These are phyloP conservation scores for Boloria euphrosyne DNA, from an alignment of 2,888 invertebrate species.

Conservation along the genomic window DNA sequence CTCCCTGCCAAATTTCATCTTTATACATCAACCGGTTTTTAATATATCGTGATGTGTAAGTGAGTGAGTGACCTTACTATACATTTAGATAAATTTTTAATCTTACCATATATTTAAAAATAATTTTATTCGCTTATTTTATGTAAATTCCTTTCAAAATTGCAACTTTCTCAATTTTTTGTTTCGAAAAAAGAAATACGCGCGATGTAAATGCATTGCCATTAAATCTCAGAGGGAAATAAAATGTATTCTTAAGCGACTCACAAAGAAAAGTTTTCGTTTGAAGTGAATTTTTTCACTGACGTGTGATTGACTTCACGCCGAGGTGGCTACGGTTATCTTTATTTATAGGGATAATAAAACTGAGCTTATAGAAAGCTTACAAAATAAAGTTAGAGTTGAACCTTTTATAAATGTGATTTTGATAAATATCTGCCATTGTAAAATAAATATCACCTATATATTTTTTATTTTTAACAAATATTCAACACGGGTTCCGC, in stretches of 20 bases:
- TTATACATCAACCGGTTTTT: too few species aligned
- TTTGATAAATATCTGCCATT: not conserved
- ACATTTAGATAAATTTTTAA: too few species aligned
- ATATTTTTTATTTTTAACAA: too few species aligned
- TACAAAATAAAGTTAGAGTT: conserved; percentile 2
- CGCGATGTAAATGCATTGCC: conserved; percentile 29
- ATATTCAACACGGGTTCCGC: too few species aligned
- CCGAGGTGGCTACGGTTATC: conserved; percentile 9
- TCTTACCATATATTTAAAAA: not conserved
- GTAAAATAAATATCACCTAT: too few species aligned
- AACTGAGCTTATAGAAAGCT: conserved; percentile 18
- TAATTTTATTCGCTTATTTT: not conserved
- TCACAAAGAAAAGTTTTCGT: conserved; percentile 31
- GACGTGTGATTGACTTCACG: conserved; percentile 31
- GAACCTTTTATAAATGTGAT: not conserved
- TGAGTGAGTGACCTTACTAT: too few species aligned
- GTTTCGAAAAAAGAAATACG: conserved; percentile 6
- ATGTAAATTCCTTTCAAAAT: not conserved
- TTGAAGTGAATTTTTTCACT: conserved; percentile 26
- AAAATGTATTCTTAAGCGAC: conserved; percentile 30
- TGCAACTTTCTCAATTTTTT: conserved; percentile 5
- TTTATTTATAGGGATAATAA: conserved; percentile 26
- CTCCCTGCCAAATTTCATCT: too few species aligned
- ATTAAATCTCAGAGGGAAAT: conserved; percentile 28
- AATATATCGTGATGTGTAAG: too few species aligned